Percentiles rank a stretch among this genome's conserved stretches.
Evolutionary conservation across 2,113 vertebrate genomes (phyloP).

Genomic region (Passerina amoena): DNA sequence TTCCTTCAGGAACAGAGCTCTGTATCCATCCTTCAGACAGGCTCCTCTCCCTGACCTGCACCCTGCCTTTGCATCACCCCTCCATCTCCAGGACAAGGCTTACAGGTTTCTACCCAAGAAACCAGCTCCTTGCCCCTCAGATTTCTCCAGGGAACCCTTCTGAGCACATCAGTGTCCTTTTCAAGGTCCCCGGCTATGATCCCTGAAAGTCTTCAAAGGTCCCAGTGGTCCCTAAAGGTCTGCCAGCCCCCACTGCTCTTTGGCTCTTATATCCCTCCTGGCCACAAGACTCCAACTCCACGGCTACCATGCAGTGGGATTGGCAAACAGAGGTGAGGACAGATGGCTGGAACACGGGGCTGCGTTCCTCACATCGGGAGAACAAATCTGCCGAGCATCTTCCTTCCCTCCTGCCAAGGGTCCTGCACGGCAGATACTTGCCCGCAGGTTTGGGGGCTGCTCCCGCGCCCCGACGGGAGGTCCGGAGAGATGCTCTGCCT

Average conservation of each 20-base stretch:
- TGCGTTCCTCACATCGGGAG: not conserved
- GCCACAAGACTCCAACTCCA: not conserved
- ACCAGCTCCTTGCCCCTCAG: not conserved
- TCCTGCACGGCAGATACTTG: not conserved
- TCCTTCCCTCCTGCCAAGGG: not conserved
- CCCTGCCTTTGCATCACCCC: fast-evolving
- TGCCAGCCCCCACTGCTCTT: not conserved
- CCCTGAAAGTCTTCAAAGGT: not conserved
- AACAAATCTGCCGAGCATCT: not conserved
- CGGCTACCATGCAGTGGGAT: fast-evolving
- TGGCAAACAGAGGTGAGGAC: not conserved
- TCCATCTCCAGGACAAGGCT: not conserved
- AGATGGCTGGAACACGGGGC: fast-evolving
- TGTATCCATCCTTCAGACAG: not conserved
- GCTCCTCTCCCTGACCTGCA: not conserved
- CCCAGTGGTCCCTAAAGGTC: not conserved
- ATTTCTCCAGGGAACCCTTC: not conserved
- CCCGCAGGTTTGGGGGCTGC: not conserved
- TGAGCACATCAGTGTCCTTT: not conserved
- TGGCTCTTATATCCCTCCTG: not conserved
- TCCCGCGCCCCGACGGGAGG: not conserved
- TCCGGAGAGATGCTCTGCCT: not conserved
- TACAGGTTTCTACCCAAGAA: not conserved
- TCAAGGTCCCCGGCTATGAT: not conserved
- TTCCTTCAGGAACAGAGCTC: not conserved